Evolutionary conservation across 2,113 vertebrate genomes (phyloP).

Genomic region (Lepisosteus osseus): DNA sequence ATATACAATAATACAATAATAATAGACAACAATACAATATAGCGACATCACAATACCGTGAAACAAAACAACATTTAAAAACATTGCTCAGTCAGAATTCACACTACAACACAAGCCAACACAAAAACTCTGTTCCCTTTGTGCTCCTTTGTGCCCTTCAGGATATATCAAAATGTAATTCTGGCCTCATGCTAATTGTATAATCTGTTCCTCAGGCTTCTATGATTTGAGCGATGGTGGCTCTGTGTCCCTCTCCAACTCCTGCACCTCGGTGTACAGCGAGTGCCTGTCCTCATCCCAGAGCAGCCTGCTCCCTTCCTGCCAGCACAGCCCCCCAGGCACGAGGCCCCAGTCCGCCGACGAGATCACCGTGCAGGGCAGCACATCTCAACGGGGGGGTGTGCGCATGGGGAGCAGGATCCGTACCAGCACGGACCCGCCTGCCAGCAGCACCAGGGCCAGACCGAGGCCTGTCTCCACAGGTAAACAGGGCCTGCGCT

Average conservation of each 20-base stretch:
- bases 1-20: too few relatives aligned
- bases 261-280: conserved; percentile 89
- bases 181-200: not conserved
- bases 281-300: conserved; percentile 77
- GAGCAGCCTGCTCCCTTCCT: conserved; percentile 60
- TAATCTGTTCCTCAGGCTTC: conserved; percentile 70
- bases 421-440: conserved; percentile 38
- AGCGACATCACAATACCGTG: too few relatives aligned
- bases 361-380: conserved; percentile 66
- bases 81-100: too few relatives aligned
- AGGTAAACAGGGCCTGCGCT: conserved; percentile 60
- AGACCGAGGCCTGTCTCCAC: conserved; percentile 85
- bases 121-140: not conserved
- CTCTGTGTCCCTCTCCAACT: conserved; percentile 87
- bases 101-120: too few relatives aligned
- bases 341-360: conserved; percentile 71
- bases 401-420: conserved; percentile 58
- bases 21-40: too few relatives aligned
- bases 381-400: conserved; percentile 54
- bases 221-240: conserved; percentile 89
- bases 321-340: conserved; percentile 36
- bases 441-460: conserved; percentile 44
- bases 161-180: too few relatives aligned
- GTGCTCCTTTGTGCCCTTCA: not conserved
- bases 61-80: too few relatives aligned